Evolutionary conservation across 2,797 vertebrate species (phyloP).

Genomic region (Scolopax bukidnonensis): DNA sequence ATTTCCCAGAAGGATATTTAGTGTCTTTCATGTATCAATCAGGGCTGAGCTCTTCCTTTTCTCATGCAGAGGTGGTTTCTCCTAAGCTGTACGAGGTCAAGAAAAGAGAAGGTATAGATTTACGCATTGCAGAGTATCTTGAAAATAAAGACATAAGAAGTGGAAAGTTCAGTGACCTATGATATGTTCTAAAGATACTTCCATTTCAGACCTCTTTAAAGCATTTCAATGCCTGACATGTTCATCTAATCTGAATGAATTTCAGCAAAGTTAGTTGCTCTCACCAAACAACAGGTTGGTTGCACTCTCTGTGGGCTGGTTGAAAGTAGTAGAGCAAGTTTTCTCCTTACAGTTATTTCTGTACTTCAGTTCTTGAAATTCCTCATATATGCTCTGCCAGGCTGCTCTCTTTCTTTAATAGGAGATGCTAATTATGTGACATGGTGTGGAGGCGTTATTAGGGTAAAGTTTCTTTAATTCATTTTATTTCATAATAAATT

Average conservation of each 20-base stretch:
- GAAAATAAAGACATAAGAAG: not conserved
- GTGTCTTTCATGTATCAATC: constrained; percentile 57
- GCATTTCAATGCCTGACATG: not conserved
- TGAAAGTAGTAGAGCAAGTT: not conserved
- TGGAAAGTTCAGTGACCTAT: not conserved
- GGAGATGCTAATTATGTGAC: not conserved
- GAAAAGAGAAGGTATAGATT: not conserved
- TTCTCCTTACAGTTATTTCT: not conserved
- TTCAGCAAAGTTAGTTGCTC: not conserved
- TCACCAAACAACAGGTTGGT: not conserved
- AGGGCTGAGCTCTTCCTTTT: constrained; percentile 13
- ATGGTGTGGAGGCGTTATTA: not conserved
- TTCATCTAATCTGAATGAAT: not conserved
- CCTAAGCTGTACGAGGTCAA: not conserved
- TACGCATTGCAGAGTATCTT: not conserved
- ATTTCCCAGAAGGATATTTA: constrained; percentile 38
- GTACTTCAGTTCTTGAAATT: not conserved
- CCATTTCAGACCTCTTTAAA: not conserved
- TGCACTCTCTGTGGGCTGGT: not conserved
- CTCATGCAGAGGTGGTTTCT: constrained; percentile 6
- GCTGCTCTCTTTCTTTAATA: not conserved
- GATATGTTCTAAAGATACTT: not conserved
- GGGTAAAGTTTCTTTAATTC: not conserved
- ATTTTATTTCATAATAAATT: not conserved
- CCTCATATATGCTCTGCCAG: not conserved